phyloP scores from a whole-genome alignment of 2,797 vertebrate species.

The Argentina silus region DNA sequence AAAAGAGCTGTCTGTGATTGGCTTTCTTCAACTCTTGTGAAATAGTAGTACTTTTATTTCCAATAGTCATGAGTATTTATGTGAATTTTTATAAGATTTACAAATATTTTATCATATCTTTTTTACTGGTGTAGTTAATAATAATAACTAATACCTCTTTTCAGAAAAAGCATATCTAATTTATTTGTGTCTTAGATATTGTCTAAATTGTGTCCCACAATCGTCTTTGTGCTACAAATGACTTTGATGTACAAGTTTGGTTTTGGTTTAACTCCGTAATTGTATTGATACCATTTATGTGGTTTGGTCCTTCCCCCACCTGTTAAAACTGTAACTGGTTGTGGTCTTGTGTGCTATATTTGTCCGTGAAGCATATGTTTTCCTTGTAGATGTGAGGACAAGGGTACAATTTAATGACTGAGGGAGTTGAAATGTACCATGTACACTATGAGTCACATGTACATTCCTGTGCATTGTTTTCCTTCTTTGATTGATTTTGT shows the following conservation, averaged over 20 bases:
- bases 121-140: conserved; percentile 50
- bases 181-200: conserved; percentile 66
- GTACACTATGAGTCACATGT: conserved; percentile 35
- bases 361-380: conserved; percentile 14
- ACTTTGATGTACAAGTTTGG: conserved; percentile 13
- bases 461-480: conserved; percentile 46
- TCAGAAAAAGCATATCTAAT: conserved; percentile 61
- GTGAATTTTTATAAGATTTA: conserved; percentile 55
- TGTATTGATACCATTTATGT: conserved; percentile 31
- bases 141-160: conserved; percentile 43
- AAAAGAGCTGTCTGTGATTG: conserved; percentile 64
- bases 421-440: conserved; percentile 17
- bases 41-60: conserved; percentile 63
- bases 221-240: conserved; percentile 39
- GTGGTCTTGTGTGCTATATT: conserved; percentile 23
- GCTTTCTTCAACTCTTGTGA: conserved; percentile 69
- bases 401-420: conserved; percentile 1
- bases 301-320: conserved; percentile 16
- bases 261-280: conserved; percentile 12
- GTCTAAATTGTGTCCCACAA: conserved; percentile 44
- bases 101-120: conserved; percentile 33
- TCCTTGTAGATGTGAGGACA: conserved; percentile 21
- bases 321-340: conserved; percentile 30
- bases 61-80: conserved; percentile 70
- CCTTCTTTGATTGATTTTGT: conserved; percentile 21